Conservation (phyloP, 2,888 invertebrate genomes). For the Creontiades dilutus region DNA sequence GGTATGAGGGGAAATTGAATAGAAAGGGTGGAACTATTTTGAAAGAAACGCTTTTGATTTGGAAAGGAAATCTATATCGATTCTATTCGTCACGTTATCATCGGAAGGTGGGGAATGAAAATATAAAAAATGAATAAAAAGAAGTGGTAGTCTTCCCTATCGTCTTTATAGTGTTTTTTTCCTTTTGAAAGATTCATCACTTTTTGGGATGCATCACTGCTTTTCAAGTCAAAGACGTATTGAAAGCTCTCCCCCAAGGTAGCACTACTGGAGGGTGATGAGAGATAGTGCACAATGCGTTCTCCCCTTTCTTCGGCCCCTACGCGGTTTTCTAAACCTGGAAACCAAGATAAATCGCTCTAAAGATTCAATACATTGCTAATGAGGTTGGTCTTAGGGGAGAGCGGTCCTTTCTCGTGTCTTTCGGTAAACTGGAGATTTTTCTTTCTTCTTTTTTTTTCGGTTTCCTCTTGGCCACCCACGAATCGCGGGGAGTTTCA, state of each 20-base stretch:
- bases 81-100: not conserved
- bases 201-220: not conserved
- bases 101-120: too few species aligned
- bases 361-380: constrained; percentile 63
- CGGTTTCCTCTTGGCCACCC: constrained; percentile 33
- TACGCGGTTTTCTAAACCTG: constrained; percentile 26
- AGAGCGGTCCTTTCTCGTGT: constrained; percentile 19
- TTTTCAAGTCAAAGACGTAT: constrained; percentile 9
- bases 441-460: not conserved
- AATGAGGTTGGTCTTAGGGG: constrained; percentile 41
- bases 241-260: not conserved
- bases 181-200: not conserved
- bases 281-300: constrained; percentile 61
- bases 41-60: not conserved
- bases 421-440: not conserved
- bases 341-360: constrained; percentile 62
- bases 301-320: not conserved
- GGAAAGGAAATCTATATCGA: not conserved
- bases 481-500: constrained; percentile 39
- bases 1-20: not conserved
- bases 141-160: not conserved
- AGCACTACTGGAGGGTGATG: constrained; percentile 44
- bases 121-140: not conserved
- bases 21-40: not conserved
- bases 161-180: not conserved